Conservation (phyloP, 2,113 vertebrate genomes). For the Sorex araneus region DNA sequence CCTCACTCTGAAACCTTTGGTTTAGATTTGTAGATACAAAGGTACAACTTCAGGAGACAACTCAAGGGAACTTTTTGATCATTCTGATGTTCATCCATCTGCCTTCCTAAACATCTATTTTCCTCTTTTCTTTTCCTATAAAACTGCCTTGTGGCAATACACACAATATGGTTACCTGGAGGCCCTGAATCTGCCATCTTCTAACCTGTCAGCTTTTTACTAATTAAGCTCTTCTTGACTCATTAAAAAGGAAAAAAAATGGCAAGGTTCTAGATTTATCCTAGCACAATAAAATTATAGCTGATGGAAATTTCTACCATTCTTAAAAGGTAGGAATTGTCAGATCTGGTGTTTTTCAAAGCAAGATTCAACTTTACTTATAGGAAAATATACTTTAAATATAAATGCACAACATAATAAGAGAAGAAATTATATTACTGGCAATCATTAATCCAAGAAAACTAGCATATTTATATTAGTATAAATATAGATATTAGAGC, state of each 20-base stretch:
- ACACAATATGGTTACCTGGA: no score
- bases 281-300: neutral
- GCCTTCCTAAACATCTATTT: no score
- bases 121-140: no score
- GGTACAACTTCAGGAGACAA: no score
- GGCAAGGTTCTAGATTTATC: neutral
- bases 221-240: no score
- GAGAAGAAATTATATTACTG: neutral
- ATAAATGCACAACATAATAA: neutral
- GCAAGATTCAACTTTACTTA: conserved; percentile 2
- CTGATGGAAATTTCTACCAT: neutral
- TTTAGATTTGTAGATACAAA: no score
- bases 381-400: conserved; percentile 34
- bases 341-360: neutral
- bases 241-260: neutral
- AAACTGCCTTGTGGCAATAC: no score
- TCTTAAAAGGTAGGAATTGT: conserved; percentile 6
- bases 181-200: no score
- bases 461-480: neutral
- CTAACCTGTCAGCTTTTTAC: no score
- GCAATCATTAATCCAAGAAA: conserved; percentile 32
- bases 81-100: no score
- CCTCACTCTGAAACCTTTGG: no score
- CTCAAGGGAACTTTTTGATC: no score
- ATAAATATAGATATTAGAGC: conserved; percentile 6